phyloP scores from a whole-genome alignment of 1,140 invertebrate genomes.

The Asbolus verrucosus region DNA sequence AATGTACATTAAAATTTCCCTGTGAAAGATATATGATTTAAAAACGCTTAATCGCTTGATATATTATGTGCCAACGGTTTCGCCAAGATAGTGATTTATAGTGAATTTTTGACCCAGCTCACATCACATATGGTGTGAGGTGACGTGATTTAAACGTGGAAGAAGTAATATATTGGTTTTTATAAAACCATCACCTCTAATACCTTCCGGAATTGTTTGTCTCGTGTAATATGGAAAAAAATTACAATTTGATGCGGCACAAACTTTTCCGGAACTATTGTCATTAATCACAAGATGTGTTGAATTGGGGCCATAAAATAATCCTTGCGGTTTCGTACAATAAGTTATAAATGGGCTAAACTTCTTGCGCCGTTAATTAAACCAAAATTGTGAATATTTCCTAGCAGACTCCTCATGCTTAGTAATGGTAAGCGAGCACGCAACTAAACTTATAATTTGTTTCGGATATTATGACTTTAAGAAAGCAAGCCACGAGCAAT shows the following conservation, averaged over 20 bases:
- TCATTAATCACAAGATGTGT: conserved; percentile 27
- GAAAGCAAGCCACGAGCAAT: conserved; percentile 18
- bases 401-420: conserved; percentile 31
- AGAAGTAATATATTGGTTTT: conserved; percentile 32
- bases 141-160: conserved; percentile 30
- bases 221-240: not conserved
- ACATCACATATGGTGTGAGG: conserved; percentile 35
- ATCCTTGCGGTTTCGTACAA: conserved; percentile 27
- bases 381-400: conserved; percentile 44
- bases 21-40: conserved; percentile 30
- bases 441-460: conserved; percentile 38
- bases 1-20: conserved; percentile 14
- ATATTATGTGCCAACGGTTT: conserved; percentile 34
- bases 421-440: conserved; percentile 37
- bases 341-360: conserved; percentile 41
- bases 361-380: conserved; percentile 41
- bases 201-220: not conserved
- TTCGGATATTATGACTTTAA: conserved; percentile 31
- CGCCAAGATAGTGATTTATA: conserved; percentile 36
- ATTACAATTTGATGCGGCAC: conserved; percentile 20
- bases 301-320: conserved; percentile 18
- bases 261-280: conserved; percentile 9
- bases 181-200: not conserved
- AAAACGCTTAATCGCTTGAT: conserved; percentile 34
- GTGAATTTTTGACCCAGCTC: conserved; percentile 33